These are phyloP conservation scores for Balaeniceps rex DNA, from an alignment of 2,113 vertebrate species.

Conservation along the genomic window DNA sequence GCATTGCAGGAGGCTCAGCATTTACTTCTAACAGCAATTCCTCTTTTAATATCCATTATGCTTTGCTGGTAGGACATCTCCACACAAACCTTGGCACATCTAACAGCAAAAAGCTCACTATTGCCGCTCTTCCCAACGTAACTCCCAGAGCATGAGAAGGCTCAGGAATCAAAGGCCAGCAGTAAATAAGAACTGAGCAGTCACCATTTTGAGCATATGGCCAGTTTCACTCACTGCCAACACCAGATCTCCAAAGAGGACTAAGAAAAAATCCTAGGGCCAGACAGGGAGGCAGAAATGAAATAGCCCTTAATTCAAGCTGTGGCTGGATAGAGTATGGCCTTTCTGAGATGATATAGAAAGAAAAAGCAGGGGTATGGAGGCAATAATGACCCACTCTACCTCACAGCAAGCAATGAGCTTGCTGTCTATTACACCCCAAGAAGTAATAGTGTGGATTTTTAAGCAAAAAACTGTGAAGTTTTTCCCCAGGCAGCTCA, in stretches of 20 bases:
- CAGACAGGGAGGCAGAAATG: not conserved
- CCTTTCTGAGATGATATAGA: not conserved
- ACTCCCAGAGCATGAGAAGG: not conserved
- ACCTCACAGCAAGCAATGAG: not conserved
- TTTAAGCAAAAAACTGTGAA: not conserved
- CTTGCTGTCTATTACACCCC: not conserved
- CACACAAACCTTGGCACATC: not conserved
- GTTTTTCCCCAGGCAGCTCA: not conserved
- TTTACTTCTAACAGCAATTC: not conserved
- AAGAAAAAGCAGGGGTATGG: not conserved
- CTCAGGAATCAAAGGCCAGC: not conserved
- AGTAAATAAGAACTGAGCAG: not conserved
- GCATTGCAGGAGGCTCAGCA: not conserved
- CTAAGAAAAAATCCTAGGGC: not conserved
- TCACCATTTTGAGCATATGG: not conserved
- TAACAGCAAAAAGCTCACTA: not conserved
- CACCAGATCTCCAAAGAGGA: not conserved
- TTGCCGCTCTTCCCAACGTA: not conserved
- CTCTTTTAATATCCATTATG: not conserved
- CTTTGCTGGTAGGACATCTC: not conserved
- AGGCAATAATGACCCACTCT: not conserved
- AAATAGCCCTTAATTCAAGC: not conserved
- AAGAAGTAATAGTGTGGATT: not conserved
- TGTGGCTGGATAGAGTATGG: not conserved
- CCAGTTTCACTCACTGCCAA: not conserved